phyloP scores from a whole-genome alignment of 2,888 invertebrate genomes.

The Agrotis clavis region DNA sequence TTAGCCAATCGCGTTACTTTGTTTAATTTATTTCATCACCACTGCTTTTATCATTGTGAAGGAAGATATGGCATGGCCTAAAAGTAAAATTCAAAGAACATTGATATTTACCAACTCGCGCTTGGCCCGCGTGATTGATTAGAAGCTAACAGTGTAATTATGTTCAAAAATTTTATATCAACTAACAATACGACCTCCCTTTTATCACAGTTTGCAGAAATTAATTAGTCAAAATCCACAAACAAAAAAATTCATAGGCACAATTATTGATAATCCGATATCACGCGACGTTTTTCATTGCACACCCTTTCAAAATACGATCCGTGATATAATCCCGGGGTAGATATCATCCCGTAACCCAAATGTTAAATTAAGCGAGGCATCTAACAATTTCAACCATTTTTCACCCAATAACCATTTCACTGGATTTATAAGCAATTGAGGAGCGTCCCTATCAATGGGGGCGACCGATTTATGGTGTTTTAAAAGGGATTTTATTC shows the following conservation, averaged over 20 bases:
- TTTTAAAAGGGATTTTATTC: conserved; percentile 74
- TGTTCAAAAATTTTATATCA: too few relatives aligned
- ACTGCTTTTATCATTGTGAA: too few relatives aligned
- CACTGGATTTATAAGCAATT: conserved; percentile 77
- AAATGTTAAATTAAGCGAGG: conserved; percentile 72
- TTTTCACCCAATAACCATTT: conserved; percentile 78
- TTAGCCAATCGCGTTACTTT: too few relatives aligned
- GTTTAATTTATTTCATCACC: too few relatives aligned
- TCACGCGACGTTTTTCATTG: conserved; percentile 32
- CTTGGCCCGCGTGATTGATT: too few relatives aligned
- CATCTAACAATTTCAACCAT: conserved; percentile 68
- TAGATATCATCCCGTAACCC: conserved; percentile 45
- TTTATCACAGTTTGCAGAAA: too few relatives aligned
- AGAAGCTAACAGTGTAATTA: too few relatives aligned
- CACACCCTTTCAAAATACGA: conserved; percentile 21
- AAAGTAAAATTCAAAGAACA: too few relatives aligned
- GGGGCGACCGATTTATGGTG: conserved; percentile 69
- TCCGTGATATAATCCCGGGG: conserved; percentile 44
- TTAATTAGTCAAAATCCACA: too few relatives aligned
- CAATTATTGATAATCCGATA: conserved; percentile 17
- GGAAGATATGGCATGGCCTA: too few relatives aligned
- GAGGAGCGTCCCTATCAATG: conserved; percentile 71
- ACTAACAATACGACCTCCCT: too few relatives aligned
- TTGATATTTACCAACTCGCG: too few relatives aligned
- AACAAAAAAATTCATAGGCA: background rate